Conservation (phyloP, 2,113 vertebrate genomes). For the Pseudorasbora parva region DNA sequence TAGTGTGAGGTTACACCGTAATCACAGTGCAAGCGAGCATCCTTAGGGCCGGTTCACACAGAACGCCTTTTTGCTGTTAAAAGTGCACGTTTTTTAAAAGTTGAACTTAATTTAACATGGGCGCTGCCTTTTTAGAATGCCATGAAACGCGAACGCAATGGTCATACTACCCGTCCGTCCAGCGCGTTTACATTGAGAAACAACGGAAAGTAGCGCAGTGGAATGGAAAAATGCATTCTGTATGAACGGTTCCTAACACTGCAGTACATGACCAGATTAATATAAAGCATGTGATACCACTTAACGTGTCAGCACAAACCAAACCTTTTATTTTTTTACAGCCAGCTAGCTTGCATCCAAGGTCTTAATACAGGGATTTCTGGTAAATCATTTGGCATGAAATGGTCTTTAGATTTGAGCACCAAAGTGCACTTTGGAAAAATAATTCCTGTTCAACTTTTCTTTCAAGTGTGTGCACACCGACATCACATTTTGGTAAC, state of each 20-base stretch:
- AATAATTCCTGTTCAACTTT: background rate
- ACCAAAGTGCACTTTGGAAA: constrained; percentile 19
- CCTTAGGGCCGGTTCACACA: background rate
- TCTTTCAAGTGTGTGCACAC: background rate
- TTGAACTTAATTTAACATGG: too few species aligned
- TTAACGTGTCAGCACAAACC: constrained; percentile 14
- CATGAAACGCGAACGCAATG: too few species aligned
- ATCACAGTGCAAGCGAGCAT: constrained; percentile 1
- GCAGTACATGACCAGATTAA: constrained; percentile 10
- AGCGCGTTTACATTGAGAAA: too few species aligned
- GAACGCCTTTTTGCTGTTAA: too few species aligned
- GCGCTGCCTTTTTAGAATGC: too few species aligned
- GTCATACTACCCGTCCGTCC: too few species aligned
- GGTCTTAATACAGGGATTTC: constrained; percentile 30
- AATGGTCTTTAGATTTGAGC: constrained; percentile 11
- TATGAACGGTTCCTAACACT: background rate
- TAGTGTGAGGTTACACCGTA: constrained; percentile 1
- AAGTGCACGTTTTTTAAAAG: too few species aligned
- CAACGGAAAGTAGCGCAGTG: too few species aligned
- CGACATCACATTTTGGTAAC: constrained; percentile 12
- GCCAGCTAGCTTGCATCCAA: constrained; percentile 8
- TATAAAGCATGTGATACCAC: constrained; percentile 17
- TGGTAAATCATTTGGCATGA: constrained; percentile 32
- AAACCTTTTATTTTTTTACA: background rate
- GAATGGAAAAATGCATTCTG: too few species aligned